These are phyloP conservation scores for Mallotus villosus DNA, from an alignment of 2,797 vertebrate genomes.

Conservation along the genomic window DNA sequence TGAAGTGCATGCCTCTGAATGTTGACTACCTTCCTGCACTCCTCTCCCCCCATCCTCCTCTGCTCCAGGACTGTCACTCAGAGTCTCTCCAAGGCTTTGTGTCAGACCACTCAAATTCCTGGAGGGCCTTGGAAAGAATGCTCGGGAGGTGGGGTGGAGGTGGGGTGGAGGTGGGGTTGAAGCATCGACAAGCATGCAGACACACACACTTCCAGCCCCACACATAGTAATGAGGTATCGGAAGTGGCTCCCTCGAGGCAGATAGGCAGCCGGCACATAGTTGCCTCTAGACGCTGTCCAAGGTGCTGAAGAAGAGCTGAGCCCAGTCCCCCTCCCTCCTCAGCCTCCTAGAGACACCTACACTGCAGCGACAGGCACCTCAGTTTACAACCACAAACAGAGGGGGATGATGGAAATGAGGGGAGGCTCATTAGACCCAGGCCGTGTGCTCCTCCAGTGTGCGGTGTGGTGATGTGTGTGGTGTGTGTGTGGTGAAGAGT, in stretches of 20 bases:
- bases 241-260: constrained; percentile 16
- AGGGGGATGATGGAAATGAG: no score
- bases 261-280: constrained; percentile 23
- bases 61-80: constrained; percentile 53
- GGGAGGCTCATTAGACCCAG: no score
- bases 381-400: no score
- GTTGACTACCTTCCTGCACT: constrained; percentile 65
- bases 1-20: constrained; percentile 71
- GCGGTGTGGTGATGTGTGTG: no score
- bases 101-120: constrained; percentile 40
- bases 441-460: no score
- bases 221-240: constrained; percentile 29
- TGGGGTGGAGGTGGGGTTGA: not conserved
- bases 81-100: constrained; percentile 19
- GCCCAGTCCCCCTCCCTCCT: no score
- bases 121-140: not conserved
- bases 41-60: constrained; percentile 42
- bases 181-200: not conserved
- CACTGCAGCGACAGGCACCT: no score
- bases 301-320: constrained; percentile 51
- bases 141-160: no score
- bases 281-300: constrained; percentile 48
- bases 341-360: no score
- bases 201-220: not conserved
- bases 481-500: no score